Base-by-base conservation (phyloP, 1,140 invertebrate species). In the Drosophila ironensis region DNA sequence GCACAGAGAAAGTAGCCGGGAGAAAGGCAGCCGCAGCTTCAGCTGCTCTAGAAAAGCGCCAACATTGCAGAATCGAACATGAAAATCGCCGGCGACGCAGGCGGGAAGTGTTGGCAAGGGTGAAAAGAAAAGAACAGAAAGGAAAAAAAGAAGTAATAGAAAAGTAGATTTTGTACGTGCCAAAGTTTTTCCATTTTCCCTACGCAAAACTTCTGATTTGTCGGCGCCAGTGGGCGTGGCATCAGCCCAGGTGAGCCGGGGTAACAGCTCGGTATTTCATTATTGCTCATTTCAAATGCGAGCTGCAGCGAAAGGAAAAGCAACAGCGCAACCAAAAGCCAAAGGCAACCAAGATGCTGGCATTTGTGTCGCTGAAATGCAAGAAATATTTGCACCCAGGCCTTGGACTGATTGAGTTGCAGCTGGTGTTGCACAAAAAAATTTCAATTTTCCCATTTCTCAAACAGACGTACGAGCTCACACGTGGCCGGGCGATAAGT, bases 181-280 rank as follows among this genome's bases (percentile, higher is more conserved):
- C 33, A 87, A 86, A 86, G 80, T 86, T 86, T 86, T 86, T 80
- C 81, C 80, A 86, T 86, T 86, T 87, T 78, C 77, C 59, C 46
- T 30, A 63, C 28, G 74, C 63, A 57, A 52, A 81, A 72, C 72
- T 75, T 66, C 66, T 71, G 54, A 72, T 82, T 75, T 71, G 42
- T 47, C 51, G 54, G 19, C 25, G 12, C 17, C 40, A 69, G 47
- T 40, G 40, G 52, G 38, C 24, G 19, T 30, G 51, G 41, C 57
- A n/a, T n/a, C n/a, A 17, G 4, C 25, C 33, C 37, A 60, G 52
- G 47, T 50, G 50, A 42, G 51, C 8, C 7, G 28, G 51, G 46
- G 48, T 6, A 33, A 33, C 30, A 33, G 30, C 14, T 27, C 4
- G 53, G 59, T 33, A 69, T 50, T 67, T 74, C 53, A 52, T 60